A percentile compares a stretch with the other conserved stretches of the same genome.
Evolutionary conservation across 2,888 invertebrate species (phyloP).

Genomic region (Coleophora flavipennella): DNA sequence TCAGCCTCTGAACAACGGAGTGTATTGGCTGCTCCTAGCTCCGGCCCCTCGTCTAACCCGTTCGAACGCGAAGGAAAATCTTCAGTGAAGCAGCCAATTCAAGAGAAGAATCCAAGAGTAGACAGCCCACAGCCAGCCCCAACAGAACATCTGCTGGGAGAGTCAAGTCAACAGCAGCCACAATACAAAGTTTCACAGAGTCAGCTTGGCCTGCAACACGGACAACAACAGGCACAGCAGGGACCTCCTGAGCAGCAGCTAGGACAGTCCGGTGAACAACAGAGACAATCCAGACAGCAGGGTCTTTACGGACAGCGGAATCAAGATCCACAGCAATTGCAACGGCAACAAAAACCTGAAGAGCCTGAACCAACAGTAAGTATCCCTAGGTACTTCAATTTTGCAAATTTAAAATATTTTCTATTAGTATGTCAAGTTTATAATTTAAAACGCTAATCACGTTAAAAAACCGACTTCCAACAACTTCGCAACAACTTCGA

Average conservation of each 20-base stretch:
- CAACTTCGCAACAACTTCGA: too few species aligned
- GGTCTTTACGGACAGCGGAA: slow-evolving; percentile 1
- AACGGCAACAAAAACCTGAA: slow-evolving; percentile 18
- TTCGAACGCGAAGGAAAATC: slow-evolving; percentile 15
- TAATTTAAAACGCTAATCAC: too few species aligned
- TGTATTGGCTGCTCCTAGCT: slow-evolving; percentile 15
- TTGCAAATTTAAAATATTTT: too few species aligned
- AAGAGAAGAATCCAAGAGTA: slow-evolving; percentile 7
- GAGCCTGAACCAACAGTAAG: slow-evolving; percentile 60
- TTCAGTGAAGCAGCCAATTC: slow-evolving; percentile 10
- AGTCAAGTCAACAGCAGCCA: neutral
- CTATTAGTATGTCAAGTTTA: too few species aligned
- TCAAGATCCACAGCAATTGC: slow-evolving; percentile 6
- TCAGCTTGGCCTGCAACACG: neutral
- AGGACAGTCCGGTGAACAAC: slow-evolving; percentile 5
- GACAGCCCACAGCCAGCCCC: neutral
- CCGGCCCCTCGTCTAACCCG: slow-evolving; percentile 19
- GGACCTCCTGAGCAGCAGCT: too few species aligned
- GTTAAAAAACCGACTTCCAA: too few species aligned
- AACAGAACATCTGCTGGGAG: neutral
- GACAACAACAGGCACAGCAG: slow-evolving; percentile 8
- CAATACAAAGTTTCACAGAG: neutral
- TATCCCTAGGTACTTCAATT: slow-evolving; percentile 9
- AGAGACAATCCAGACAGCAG: neutral
- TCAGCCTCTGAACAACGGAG: slow-evolving; percentile 9